phyloP scores from a whole-genome alignment of 2,113 vertebrate species.

The Peromyscus polionotus region DNA sequence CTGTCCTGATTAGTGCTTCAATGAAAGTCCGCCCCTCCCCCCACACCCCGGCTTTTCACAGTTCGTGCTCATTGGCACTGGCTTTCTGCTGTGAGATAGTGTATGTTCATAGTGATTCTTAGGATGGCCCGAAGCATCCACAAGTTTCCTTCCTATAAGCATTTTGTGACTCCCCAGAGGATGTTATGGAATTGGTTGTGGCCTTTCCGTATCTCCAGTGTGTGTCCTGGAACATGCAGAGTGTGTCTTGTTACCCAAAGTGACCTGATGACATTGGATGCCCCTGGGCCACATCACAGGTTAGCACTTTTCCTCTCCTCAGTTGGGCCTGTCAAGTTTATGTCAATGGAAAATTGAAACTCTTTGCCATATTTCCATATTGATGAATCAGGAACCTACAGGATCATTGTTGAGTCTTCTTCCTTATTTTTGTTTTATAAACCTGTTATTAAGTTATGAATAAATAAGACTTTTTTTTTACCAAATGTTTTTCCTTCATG shows the following conservation, averaged over 20 bases:
- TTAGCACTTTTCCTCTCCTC: constrained; percentile 79
- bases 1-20: constrained; percentile 80
- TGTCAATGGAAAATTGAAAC: constrained; percentile 76
- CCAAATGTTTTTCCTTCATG: constrained; percentile 77
- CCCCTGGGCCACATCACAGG: constrained; percentile 81
- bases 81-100: constrained; percentile 47
- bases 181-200: constrained; percentile 50
- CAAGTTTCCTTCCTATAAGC: constrained; percentile 54
- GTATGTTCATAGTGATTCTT: constrained; percentile 65
- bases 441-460: constrained; percentile 79
- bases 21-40: constrained; percentile 63
- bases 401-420: constrained; percentile 81
- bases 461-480: constrained; percentile 81
- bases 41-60: constrained; percentile 77
- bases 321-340: constrained; percentile 68
- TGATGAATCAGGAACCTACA: constrained; percentile 83
- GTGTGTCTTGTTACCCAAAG: constrained; percentile 59
- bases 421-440: constrained; percentile 80
- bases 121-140: neutral
- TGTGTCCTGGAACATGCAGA: constrained; percentile 56
- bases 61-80: constrained; percentile 71
- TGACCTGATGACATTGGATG: constrained; percentile 82
- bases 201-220: constrained; percentile 56
- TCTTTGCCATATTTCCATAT: constrained; percentile 80
- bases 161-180: constrained; percentile 68